Evolutionary conservation across 2,888 invertebrate species (phyloP).

Genomic region (Mesorhabditis sp.): DNA sequence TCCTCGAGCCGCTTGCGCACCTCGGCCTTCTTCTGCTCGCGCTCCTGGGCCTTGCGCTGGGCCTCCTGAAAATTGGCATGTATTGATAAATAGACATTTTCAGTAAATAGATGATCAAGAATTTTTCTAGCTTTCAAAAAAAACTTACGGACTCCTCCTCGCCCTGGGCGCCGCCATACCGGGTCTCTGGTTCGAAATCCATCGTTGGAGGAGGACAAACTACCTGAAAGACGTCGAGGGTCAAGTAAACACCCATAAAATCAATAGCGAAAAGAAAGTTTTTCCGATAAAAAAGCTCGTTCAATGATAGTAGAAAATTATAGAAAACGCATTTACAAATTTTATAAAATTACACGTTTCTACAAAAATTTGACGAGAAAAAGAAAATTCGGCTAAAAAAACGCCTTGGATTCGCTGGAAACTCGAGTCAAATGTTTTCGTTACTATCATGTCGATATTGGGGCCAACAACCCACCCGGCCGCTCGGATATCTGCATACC

Average conservation of each 20-base stretch:
- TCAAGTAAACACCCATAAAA: not conserved
- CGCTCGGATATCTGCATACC: too few species aligned
- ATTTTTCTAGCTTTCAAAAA: not conserved
- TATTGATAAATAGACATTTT: not conserved
- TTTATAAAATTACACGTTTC: too few species aligned
- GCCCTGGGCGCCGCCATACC: constrained; percentile 44
- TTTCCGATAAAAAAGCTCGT: too few species aligned
- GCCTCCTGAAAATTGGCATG: constrained; percentile 42
- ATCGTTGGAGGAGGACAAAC: constrained; percentile 14
- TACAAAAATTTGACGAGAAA: too few species aligned
- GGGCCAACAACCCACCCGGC: too few species aligned
- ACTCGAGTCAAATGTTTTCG: too few species aligned
- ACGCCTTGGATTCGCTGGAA: too few species aligned
- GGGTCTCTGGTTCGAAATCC: constrained; percentile 29
- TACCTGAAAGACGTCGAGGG: not conserved
- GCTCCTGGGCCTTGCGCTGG: constrained; percentile 86
- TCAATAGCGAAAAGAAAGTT: too few species aligned
- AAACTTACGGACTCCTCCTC: constrained; percentile 31
- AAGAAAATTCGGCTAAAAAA: too few species aligned
- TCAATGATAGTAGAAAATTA: too few species aligned
- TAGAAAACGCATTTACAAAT: too few species aligned
- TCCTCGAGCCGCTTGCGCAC: constrained; percentile 95
- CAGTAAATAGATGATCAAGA: not conserved
- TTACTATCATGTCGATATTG: too few species aligned
- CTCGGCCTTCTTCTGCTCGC: constrained; percentile 97